Percentiles rank a stretch among this genome's conserved stretches.
Conservation (phyloP, 2,113 vertebrate species). For the Oncorhynchus gorbuscha region DNA sequence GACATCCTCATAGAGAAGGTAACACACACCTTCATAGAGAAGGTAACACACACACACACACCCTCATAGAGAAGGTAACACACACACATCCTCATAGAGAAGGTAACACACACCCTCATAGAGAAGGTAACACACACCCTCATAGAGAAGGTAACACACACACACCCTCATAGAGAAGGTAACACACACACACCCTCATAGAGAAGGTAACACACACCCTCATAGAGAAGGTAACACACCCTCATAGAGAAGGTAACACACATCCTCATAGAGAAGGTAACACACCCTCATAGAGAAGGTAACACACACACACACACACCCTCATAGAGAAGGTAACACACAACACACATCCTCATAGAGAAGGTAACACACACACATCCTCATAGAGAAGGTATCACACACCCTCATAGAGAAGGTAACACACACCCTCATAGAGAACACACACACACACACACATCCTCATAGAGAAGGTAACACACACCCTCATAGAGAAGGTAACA, state of each 20-base stretch:
- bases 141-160: no score
- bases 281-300: no score
- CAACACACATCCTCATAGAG: constrained; percentile 4
- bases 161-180: constrained; percentile 86
- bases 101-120: constrained; percentile 69
- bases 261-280: constrained; percentile 87
- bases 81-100: no score
- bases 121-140: constrained; percentile 78
- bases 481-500: no score
- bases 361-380: constrained; percentile 44
- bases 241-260: no score
- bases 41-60: constrained; percentile 77
- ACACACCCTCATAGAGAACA: no score
- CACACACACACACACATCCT: constrained; percentile 71
- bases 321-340: constrained; percentile 93
- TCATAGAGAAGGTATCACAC: constrained; percentile 84
- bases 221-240: constrained; percentile 82
- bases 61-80: constrained; percentile 86
- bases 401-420: no score
- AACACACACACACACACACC: constrained; percentile 52
- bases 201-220: constrained; percentile 54
- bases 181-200: constrained; percentile 10
- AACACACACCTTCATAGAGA: constrained; percentile 76
- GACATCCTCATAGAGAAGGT: constrained; percentile 86
- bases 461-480: constrained; percentile 82